phyloP scores from a whole-genome alignment of 2,797 vertebrate species.

The Macropodus opercularis region DNA sequence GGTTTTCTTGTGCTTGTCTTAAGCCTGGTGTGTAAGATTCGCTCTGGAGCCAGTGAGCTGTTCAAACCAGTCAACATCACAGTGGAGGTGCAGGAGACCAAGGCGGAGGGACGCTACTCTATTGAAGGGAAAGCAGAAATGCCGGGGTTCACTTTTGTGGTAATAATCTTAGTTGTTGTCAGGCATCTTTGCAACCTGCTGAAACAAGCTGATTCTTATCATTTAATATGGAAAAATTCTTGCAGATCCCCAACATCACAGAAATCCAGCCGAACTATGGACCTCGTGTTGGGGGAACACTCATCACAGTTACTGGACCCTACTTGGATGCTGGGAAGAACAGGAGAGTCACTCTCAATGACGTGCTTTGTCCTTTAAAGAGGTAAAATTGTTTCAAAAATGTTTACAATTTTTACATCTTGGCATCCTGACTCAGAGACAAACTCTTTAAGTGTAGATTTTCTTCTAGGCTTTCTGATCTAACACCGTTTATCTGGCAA shows the following conservation, averaged over 20 bases:
- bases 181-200: background rate
- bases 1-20: conserved; percentile 34
- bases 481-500: background rate
- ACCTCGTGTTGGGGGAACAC: conserved; percentile 89
- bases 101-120: conserved; percentile 77
- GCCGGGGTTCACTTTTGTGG: conserved; percentile 89
- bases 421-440: conserved; percentile 12
- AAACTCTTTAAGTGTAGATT: conserved; percentile 6
- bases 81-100: conserved; percentile 84
- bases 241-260: conserved; percentile 86
- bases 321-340: conserved; percentile 85
- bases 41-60: conserved; percentile 61
- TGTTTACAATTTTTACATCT: background rate
- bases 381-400: conserved; percentile 58
- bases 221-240: background rate
- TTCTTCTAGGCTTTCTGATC: conserved; percentile 8
- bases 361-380: conserved; percentile 82
- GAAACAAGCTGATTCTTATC: background rate
- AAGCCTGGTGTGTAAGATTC: conserved; percentile 89
- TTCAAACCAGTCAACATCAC: conserved; percentile 77
- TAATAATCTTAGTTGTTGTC: conserved; percentile 61
- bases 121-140: conserved; percentile 83
- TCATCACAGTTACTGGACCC: conserved; percentile 85
- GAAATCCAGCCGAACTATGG: conserved; percentile 88
- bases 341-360: conserved; percentile 86